Conservation (phyloP, 30 jellyfish, hydroid and myxozoan genomes). For the Cassiopea andromeda region DNA sequence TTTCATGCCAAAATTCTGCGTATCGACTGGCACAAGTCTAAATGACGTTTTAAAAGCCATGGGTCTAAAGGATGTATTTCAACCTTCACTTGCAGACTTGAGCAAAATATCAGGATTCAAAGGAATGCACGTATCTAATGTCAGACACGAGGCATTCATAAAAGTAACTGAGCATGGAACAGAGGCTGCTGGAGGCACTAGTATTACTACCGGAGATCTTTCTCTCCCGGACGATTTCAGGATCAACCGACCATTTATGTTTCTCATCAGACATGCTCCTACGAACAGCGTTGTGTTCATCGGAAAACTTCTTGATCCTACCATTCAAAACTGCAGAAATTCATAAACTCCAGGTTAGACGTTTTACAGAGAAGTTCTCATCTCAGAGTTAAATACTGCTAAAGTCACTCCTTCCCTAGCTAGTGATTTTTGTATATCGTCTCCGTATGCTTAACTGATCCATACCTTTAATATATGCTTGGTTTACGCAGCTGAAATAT, state of each 20-base stretch:
- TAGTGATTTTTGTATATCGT: too few relatives aligned
- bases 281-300: conserved; percentile 54
- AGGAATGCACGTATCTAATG: conserved; percentile 78
- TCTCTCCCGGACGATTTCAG: conserved; percentile 33
- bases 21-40: conserved; percentile 25
- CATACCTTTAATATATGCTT: too few relatives aligned
- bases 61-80: conserved; percentile 80
- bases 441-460: too few relatives aligned
- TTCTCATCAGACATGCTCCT: conserved; percentile 61
- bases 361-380: background rate
- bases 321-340: background rate
- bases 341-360: background rate
- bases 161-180: conserved; percentile 88
- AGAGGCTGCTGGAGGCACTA: conserved; percentile 89
- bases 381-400: too few relatives aligned
- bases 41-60: conserved; percentile 39
- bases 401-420: too few relatives aligned
- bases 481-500: too few relatives aligned
- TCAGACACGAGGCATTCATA: conserved; percentile 80
- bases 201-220: conserved; percentile 33
- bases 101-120: conserved; percentile 63
- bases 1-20: conserved; percentile 73
- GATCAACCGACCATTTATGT: conserved; percentile 83
- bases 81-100: conserved; percentile 67
- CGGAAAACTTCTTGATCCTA: conserved; percentile 79